Conservation (phyloP, 2,113 vertebrate genomes). For the Cricetomys ansorgei region DNA sequence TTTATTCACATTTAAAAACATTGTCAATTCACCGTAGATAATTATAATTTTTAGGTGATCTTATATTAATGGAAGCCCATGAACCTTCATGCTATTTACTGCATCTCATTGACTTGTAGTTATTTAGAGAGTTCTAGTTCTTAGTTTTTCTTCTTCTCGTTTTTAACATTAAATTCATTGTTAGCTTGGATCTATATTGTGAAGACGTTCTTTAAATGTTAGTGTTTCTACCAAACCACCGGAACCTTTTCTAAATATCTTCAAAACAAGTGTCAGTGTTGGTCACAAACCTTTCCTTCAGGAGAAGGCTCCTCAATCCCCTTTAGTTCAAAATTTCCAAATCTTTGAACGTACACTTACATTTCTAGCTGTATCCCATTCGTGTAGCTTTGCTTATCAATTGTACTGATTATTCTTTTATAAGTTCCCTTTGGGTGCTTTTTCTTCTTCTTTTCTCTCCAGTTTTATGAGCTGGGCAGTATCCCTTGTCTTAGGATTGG, state of each 20-base stretch:
- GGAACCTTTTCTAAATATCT: not conserved
- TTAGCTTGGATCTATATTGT: conserved; percentile 8
- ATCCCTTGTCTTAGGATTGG: not conserved
- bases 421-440: not conserved
- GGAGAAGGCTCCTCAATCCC: not conserved
- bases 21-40: conserved; percentile 26
- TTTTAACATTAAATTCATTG: conserved; percentile 34
- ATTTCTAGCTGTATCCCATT: not conserved
- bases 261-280: not conserved
- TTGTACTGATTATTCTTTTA: not conserved
- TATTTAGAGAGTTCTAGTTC: not conserved
- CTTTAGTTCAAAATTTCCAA: not conserved
- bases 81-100: not conserved
- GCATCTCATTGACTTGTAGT: not conserved
- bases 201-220: not conserved
- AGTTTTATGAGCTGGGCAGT: not conserved
- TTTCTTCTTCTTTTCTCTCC: not conserved
- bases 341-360: not conserved
- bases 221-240: not conserved
- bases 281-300: not conserved
- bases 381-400: not conserved
- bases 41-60: not conserved
- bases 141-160: not conserved
- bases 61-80: not conserved
- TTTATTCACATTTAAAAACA: not conserved